Evolutionary conservation across 2,113 vertebrate genomes (phyloP), one percentile per base, ranked within the genome.

Genomic region (Accipiter virgatus): DNA sequence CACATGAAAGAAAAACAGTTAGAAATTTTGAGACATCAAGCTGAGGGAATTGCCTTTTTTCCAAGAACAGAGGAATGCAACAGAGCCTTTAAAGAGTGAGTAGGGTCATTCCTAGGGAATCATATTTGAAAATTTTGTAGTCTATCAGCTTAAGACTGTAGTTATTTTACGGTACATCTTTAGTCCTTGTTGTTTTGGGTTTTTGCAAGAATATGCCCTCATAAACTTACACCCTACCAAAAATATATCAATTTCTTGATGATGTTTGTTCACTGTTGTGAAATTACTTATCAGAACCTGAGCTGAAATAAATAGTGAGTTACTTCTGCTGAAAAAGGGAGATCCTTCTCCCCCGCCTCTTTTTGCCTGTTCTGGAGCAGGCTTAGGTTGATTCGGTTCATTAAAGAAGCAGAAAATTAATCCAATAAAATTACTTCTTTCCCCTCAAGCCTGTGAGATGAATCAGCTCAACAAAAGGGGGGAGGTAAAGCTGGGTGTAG

Each of bases 1-100:
- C 99, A 99, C 50, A 80, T 99, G 88, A 99, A 96, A 95, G 99
- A 99, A 95, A 98, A 95, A 82, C 98, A 98, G 97, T 96, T 99
- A 17, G 98, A 99, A 96, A 98, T 99, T 72, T 92, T 99, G 93
- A 99, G 95, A 96, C 98, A 97, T 90, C 98, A 99, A 88, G 98
- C 99, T 95, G 98, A 99, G 80, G 97, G 97, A 19, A 78, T 98
- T 59, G 97, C 97, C 75, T 98, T 98, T 70, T 92, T 99, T n/a
- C 98, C 97, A 84, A 99, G 98, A 81, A 97, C 98, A 3, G 98
- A 98, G 74, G 99, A 99, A 88, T 98, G 98, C 6, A 99, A 99
- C 80, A 98, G 94, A 88, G 99, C 99, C 79, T 99, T 99, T 92
- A 99, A 98, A 97, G 97, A 98, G 99, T 99, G 97, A 98, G 99